Evolutionary conservation across 2,888 invertebrate genomes (phyloP), one percentile per base, ranked within the genome.

Genomic region (Masnerella sp.): DNA sequence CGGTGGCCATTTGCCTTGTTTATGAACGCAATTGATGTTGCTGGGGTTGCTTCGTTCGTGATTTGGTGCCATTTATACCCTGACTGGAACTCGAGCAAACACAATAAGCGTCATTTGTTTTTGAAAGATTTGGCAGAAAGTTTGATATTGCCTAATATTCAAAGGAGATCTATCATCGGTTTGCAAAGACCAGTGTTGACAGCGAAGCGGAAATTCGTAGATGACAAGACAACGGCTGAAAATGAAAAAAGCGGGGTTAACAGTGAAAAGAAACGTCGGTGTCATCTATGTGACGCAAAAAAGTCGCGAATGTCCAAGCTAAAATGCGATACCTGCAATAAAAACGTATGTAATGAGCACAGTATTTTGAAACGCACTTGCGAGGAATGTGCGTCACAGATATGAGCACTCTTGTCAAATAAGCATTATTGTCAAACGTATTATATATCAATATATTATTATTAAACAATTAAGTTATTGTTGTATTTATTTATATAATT

Each of bases 231-330:
- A 8, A 12, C 9, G 12, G 8, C 12, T 9, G 25, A 30, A 15
- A 2, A 30, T 12, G 25, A 43, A 43, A 5, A 22, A 8, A 30
- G 9, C 3, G 14, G 17, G 3, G 18, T n/a, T 7, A 9, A 34
- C 7, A 28, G 40, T n/a, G n/a, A n/a, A n/a, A 51, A 52, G 8
- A 52, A 52, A 40, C 52, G 52, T 15, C 22, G 38, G 5, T 36
- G 52, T 22, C 11, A 36, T 22, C 18, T 52, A 9, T 52, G 52
- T n/a, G 7, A 14, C n/a, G 2, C 8, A 14, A 25, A n/a, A n/a
- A n/a, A n/a, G n/a, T n/a, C n/a, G n/a, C n/a, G n/a, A n/a, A n/a
- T n/a, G n/a, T n/a, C n/a, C n/a, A n/a, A n/a, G n/a, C n/a, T n/a
- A n/a, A n/a, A n/a, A n/a, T n/a, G n/a, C n/a, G n/a, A n/a, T n/a